These are phyloP conservation scores for Sebastes cheni DNA, from an alignment of 2,797 vertebrate genomes.

Conservation along the genomic window DNA sequence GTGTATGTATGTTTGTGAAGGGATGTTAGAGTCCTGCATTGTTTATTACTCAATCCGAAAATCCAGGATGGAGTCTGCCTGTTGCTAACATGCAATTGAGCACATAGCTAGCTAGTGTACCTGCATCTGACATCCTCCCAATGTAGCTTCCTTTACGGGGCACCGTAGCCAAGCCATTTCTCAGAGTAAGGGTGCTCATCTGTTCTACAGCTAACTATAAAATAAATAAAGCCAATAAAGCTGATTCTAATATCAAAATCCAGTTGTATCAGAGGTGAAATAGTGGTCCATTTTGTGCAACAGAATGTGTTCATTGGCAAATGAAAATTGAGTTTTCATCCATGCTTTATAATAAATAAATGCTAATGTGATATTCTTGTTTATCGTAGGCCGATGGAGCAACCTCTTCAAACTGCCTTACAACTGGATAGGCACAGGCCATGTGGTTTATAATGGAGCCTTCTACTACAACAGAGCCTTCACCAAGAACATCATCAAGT, in stretches of 20 bases:
- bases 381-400: constrained; percentile 91
- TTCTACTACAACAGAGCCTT: constrained; percentile 99
- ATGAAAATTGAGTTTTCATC: not conserved
- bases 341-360: not conserved
- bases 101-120: not conserved
- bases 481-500: constrained; percentile 99
- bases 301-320: not conserved
- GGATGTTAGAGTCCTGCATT: too few relatives aligned
- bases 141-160: not conserved
- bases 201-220: not conserved
- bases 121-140: not conserved
- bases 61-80: too few relatives aligned
- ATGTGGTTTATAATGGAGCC: constrained; percentile 94
- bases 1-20: not conserved
- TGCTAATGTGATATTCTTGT: not conserved
- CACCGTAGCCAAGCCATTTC: not conserved
- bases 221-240: not conserved
- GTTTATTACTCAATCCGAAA: too few relatives aligned
- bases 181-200: not conserved
- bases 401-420: constrained; percentile 98
- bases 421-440: constrained; percentile 98
- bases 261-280: not conserved
- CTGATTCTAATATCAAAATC: not conserved
- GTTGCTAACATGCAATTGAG: not conserved
- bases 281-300: not conserved